Percentiles rank a stretch among this genome's conserved stretches.
phyloP scores from a whole-genome alignment of 2,888 invertebrate species.

The Pammene aurita region DNA sequence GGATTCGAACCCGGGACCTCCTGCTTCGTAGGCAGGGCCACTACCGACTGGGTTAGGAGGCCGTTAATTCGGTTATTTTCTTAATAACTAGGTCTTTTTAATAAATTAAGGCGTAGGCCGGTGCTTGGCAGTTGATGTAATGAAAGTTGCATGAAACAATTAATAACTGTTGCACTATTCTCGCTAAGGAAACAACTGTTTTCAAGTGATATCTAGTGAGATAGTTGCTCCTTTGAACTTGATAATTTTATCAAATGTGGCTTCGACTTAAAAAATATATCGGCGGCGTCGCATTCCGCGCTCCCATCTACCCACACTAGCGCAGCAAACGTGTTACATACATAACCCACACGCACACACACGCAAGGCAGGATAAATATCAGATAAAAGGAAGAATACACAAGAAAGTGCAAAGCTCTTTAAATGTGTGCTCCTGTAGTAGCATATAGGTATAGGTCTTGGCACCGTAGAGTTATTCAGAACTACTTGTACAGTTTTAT shows the following conservation, averaged over 20 bases:
- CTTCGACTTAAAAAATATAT: conserved; percentile 71
- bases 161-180: conserved; percentile 30
- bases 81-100: conserved; percentile 25
- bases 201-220: conserved; percentile 55
- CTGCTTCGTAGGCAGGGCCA: too few relatives aligned
- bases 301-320: conserved; percentile 59
- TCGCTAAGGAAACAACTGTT: conserved; percentile 34
- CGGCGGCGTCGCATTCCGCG: conserved; percentile 72
- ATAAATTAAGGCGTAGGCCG: conserved; percentile 31
- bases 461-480: not conserved
- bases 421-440: conserved; percentile 6
- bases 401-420: conserved; percentile 6
- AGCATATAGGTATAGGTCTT: not conserved
- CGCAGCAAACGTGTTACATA: conserved; percentile 43
- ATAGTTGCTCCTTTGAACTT: conserved; percentile 77
- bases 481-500: not conserved
- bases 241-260: conserved; percentile 78
- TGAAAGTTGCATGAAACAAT: conserved; percentile 35
- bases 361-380: conserved; percentile 30
- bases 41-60: too few relatives aligned
- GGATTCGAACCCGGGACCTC: too few relatives aligned
- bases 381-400: conserved; percentile 18
- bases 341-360: conserved; percentile 44
- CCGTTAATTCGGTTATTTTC: too few relatives aligned
- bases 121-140: conserved; percentile 16